Percentiles rank a stretch among this genome's conserved stretches.
Conservation (phyloP, 2,113 vertebrate species). For the Platysternon megacephalum region DNA sequence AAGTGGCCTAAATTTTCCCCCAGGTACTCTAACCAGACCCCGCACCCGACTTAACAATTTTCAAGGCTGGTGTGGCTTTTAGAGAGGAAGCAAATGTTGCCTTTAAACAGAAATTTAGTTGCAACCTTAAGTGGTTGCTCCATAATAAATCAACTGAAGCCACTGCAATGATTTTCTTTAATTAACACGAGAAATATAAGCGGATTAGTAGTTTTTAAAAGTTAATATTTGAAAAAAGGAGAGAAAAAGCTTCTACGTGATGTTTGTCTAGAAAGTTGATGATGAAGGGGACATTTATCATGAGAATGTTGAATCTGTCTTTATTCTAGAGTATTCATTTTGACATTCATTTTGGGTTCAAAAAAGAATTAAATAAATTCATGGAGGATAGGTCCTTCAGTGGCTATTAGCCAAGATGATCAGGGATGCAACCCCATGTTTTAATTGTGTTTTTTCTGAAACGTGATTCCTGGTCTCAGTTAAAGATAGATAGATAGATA, state of each 20-base stretch:
- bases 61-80: neutral
- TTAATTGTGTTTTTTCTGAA: neutral
- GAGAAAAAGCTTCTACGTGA: neutral
- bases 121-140: neutral
- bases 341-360: neutral
- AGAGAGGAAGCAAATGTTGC: neutral
- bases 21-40: neutral
- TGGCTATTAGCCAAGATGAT: neutral
- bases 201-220: neutral
- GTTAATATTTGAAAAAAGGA: neutral
- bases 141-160: neutral
- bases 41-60: neutral
- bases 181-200: neutral
- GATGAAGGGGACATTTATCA: neutral
- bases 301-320: neutral
- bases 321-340: neutral
- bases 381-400: neutral
- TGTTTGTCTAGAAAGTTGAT: neutral
- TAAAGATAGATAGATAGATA: no score
- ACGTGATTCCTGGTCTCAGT: neutral
- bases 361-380: neutral
- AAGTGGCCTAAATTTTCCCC: neutral
- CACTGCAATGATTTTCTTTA: neutral
- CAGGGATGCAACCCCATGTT: neutral
- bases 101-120: neutral